A percentile compares a stretch with the other conserved stretches of the same genome.
Conservation (phyloP, 2,113 vertebrate genomes). For the Bos javanicus region DNA sequence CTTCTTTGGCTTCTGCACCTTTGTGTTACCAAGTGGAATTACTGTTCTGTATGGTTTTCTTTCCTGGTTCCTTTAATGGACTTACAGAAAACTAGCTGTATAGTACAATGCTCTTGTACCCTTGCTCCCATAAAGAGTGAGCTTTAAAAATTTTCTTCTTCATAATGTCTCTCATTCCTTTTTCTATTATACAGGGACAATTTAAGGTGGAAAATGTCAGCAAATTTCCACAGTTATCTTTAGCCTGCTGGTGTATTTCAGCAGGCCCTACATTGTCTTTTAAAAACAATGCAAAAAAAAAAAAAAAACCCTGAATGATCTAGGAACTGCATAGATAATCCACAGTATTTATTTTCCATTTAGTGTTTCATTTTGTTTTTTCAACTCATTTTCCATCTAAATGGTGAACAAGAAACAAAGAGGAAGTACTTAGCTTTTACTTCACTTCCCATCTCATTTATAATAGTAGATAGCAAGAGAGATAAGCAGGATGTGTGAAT, state of each 20-base stretch:
- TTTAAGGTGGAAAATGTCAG: slow-evolving; percentile 12
- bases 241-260: slow-evolving; percentile 30
- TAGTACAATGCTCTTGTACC: neutral
- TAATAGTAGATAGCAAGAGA: neutral
- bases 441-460: slow-evolving; percentile 12
- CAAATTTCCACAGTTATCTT: slow-evolving; percentile 40
- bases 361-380: neutral
- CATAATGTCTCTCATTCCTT: slow-evolving; percentile 1
- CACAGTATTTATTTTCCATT: neutral
- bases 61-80: slow-evolving; percentile 2
- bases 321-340: neutral
- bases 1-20: neutral
- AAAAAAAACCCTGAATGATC: neutral
- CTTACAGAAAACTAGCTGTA: slow-evolving; percentile 14
- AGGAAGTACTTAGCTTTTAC: slow-evolving; percentile 4
- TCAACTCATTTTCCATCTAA: neutral
- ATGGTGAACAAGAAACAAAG: slow-evolving; percentile 20
- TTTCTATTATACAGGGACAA: neutral
- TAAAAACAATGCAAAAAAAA: neutral
- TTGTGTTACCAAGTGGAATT: slow-evolving; percentile 25
- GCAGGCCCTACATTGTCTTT: neutral
- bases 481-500: neutral
- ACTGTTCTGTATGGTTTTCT: slow-evolving; percentile 31
- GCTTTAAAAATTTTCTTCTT: slow-evolving; percentile 28
- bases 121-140: slow-evolving; percentile 29